These are phyloP conservation scores for Notarius quadriscutis DNA, from an alignment of 2,113 vertebrate genomes.

Conservation along the genomic window DNA sequence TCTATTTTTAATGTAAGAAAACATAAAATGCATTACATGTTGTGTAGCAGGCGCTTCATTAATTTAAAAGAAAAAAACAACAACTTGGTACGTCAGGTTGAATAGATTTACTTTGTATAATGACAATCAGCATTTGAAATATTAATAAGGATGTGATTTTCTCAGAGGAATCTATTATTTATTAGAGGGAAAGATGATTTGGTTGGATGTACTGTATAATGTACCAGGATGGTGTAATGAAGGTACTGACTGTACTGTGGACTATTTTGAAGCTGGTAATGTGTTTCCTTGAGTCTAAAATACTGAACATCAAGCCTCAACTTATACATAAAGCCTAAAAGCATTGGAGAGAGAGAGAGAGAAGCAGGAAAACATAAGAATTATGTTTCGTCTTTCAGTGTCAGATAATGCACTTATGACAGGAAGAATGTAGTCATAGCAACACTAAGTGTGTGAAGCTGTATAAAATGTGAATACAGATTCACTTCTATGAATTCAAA, in stretches of 20 bases:
- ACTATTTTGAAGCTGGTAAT: neutral
- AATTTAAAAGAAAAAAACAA: neutral
- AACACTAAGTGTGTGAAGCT: constrained; percentile 47
- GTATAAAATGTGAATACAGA: constrained; percentile 24
- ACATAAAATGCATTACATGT: neutral
- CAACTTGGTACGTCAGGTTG: too few species aligned
- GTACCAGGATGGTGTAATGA: neutral
- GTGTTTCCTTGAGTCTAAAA: neutral
- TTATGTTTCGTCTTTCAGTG: constrained; percentile 42
- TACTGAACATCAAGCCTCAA: neutral
- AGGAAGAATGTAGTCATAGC: constrained; percentile 55
- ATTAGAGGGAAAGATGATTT: neutral
- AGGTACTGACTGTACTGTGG: neutral
- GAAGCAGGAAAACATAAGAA: constrained; percentile 42
- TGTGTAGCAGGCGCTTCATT: neutral
- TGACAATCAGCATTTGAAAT: neutral
- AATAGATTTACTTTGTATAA: neutral
- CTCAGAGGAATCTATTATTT: neutral
- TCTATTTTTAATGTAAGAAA: neutral
- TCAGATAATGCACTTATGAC: constrained; percentile 47
- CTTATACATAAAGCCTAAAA: constrained; percentile 4
- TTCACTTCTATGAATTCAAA: constrained; percentile 29
- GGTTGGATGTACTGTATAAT: neutral
- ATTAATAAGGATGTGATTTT: constrained; percentile 1
- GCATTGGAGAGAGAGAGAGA: neutral